Evolutionary conservation across 92 coral and sea anemone species (phyloP), one percentile per base, ranked within the genome.

Genomic region (Actinostola sp.): DNA sequence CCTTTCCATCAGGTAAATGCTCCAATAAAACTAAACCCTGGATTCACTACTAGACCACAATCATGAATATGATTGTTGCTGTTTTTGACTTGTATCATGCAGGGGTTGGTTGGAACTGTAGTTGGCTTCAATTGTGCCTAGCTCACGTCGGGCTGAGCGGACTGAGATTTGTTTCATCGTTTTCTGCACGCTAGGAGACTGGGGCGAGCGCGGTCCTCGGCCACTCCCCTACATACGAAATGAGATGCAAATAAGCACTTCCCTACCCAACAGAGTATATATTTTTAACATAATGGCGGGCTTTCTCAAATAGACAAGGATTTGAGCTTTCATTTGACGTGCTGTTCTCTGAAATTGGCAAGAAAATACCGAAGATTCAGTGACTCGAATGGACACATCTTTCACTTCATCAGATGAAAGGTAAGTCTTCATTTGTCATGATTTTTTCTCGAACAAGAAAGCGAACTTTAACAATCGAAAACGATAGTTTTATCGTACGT

Each of bases 21-120:
- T 43, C 76, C 76, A 70, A 70, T 63, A 70, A 70, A 70, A 42
- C 16, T 10, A 70, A 70, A 70, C 48, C 53, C 66, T 70, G 52
- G 33, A 25, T 70, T 55, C 19, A 70, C 20, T 42, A 70, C 66
- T 10, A 70, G 52, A 29, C 76, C 76, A 70, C 76, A 70, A 29
- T 70, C 50, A 70, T 70, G 76, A 55, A 70, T 52, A 76, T 76
- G 82, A 53, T 66, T 76, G 30, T 55, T 49, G 31, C 54, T 64
- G 38, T 76, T 51, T 50, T 54, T 54, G 55, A 49, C 44, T n/a
- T n/a, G n/a, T n/a, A n/a, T n/a, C n/a, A n/a, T n/a, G n/a, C n/a
- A n/a, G n/a, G n/a, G n/a, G n/a, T n/a, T n/a, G n/a, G n/a, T n/a
- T n/a, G n/a, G n/a, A n/a, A n/a, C n/a, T n/a, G n/a, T n/a, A n/a